Evolutionary conservation across 2,113 vertebrate genomes (phyloP), one percentile per base, ranked within the genome.

Genomic region (Crypturellus undulatus): DNA sequence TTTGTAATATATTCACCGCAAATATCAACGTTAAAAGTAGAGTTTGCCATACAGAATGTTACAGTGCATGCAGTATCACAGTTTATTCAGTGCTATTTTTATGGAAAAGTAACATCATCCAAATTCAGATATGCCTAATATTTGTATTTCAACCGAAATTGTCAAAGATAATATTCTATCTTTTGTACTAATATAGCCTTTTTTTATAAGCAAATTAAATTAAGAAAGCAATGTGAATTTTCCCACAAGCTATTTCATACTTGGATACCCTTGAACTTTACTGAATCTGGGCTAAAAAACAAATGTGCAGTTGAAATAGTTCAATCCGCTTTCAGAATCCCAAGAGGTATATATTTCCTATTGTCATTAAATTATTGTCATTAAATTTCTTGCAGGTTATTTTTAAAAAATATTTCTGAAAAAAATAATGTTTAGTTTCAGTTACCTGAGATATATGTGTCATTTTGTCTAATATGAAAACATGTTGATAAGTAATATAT

Each of bases 261-360:
- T 96, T 96, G 94, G 95, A 96, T 96, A 95, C 95, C 70, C 97
- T 96, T 97, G 97, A 98, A 97, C 97, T 97, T 98, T 96, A 97
- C 93, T 82, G 65, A 96, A 90, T 92, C 59, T 95, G 56, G 86
- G 79, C 88, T 96, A 89, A 97, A 97, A 97, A 97, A 89, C 72
- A 95, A 97, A 97, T 28, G 63, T 90, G 60, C 76, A 58, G 30
- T 79, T 94, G 92, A 97, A 97, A 95, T 89, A 95, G 52, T 85
- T 97, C 58, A 86, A 67, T 84, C 88, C 38, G 62, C 80, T 92
- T 96, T 97, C 89, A 96, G 94, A 97, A 95, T 96, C 88, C 62
- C 89, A 84, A 64, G 72, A 75, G 92, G 72, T 84, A 30, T 84
- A 96, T 97, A 93, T 85, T 95, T 97, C 79, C 75, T 95, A 45